A percentile compares a stretch with the other conserved stretches of the same genome.
These are phyloP conservation scores for Nineta flava DNA, from an alignment of 2,888 invertebrate genomes.

Conservation along the genomic window DNA sequence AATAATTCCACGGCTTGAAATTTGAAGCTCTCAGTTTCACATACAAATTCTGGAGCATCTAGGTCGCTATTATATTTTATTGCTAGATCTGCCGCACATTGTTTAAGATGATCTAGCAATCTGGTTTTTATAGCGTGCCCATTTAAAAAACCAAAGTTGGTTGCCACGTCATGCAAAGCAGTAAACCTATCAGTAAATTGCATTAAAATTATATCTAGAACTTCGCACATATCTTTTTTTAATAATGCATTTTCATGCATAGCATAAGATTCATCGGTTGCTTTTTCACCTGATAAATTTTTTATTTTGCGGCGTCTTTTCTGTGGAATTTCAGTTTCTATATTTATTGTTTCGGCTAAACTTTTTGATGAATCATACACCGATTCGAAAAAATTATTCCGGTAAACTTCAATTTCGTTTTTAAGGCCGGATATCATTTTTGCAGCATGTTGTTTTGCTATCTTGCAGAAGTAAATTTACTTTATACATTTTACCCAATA, in stretches of 20 bases:
- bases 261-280: neutral
- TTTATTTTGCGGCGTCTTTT: neutral
- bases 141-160: neutral
- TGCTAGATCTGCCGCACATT: conserved; percentile 3
- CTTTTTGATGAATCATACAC: neutral
- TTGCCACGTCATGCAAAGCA: neutral
- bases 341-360: neutral
- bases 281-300: neutral
- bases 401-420: neutral
- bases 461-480: too few relatives aligned
- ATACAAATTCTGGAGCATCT: conserved; percentile 2
- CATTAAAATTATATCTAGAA: neutral
- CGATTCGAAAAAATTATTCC: neutral
- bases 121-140: neutral
- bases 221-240: neutral
- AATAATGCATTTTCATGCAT: neutral
- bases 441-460: neutral
- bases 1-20: too few relatives aligned
- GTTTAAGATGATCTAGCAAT: neutral
- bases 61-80: conserved; percentile 4
- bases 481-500: neutral
- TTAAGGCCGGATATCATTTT: neutral
- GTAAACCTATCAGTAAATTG: neutral
- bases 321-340: neutral
- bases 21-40: conserved; percentile 4